Evolutionary conservation across 2,797 vertebrate genomes (phyloP).

Genomic region (Lagodon rhomboides): DNA sequence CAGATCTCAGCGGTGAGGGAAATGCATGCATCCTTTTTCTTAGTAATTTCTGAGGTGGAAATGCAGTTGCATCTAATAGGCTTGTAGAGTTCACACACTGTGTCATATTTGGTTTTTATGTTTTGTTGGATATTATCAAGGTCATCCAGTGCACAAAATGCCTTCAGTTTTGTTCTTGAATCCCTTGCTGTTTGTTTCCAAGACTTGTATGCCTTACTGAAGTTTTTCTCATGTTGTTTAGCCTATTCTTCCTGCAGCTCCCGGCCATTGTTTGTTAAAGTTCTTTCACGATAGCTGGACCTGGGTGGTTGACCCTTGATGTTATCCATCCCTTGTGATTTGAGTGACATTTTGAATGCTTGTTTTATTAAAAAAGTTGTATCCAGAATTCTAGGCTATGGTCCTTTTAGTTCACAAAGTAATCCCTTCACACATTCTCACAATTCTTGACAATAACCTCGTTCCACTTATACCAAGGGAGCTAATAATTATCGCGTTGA

Average conservation of each 20-base stretch:
- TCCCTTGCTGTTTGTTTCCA: constrained; percentile 37
- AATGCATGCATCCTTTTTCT: constrained; percentile 52
- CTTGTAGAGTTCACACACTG: constrained; percentile 10
- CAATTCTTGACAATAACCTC: not conserved
- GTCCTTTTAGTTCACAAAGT: not conserved
- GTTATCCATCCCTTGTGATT: not conserved
- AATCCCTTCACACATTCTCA: not conserved
- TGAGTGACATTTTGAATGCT: not conserved
- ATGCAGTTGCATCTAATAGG: constrained; percentile 24
- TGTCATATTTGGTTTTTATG: constrained; percentile 4
- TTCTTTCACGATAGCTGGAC: not conserved
- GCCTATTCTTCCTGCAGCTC: not conserved
- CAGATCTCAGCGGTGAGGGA: constrained; percentile 39
- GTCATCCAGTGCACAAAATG: constrained; percentile 34
- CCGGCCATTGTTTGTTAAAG: not conserved
- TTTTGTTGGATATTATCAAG: constrained; percentile 15
- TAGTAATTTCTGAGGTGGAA: constrained; percentile 28
- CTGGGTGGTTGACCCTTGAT: not conserved
- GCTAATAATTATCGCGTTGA: too few relatives aligned
- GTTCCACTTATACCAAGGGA: too few relatives aligned
- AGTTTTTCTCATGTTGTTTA: not conserved
- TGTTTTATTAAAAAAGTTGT: not conserved
- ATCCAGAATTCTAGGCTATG: not conserved
- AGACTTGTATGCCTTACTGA: constrained; percentile 21
- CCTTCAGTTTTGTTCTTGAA: constrained; percentile 31